Evolutionary conservation across 1,140 invertebrate genomes (phyloP).

Genomic region (Coptotermes formosanus): DNA sequence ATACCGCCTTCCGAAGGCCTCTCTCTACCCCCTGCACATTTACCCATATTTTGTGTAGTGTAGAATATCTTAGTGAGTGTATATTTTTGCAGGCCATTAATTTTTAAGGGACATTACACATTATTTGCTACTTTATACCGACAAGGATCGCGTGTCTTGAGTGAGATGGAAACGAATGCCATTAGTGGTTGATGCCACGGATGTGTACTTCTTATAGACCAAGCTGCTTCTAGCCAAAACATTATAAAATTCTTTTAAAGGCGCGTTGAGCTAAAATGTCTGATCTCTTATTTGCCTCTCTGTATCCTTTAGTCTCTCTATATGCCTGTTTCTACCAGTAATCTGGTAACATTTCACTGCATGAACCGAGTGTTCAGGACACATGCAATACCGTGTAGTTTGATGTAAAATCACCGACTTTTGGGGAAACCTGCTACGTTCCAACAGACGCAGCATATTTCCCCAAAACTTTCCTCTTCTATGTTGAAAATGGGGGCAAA

Average conservation of each 20-base stretch:
- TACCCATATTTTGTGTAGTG: not conserved
- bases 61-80: not conserved
- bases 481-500: too few relatives aligned
- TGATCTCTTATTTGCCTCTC: not conserved
- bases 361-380: too few relatives aligned
- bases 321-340: too few relatives aligned
- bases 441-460: too few relatives aligned
- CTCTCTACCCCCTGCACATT: not conserved
- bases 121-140: not conserved
- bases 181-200: not conserved
- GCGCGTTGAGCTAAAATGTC: not conserved
- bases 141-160: not conserved
- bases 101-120: slow-evolving; percentile 2
- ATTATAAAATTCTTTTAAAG: not conserved
- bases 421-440: too few relatives aligned
- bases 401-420: too few relatives aligned
- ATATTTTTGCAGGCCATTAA: slow-evolving; percentile 1
- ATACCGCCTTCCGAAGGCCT: too few relatives aligned
- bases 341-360: too few relatives aligned
- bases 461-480: too few relatives aligned
- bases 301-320: too few relatives aligned
- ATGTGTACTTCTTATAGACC: not conserved
- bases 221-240: not conserved
- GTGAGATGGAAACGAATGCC: not conserved
- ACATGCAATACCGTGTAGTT: too few relatives aligned